A percentile compares a stretch with the other conserved stretches of the same genome.
Conservation (phyloP, 2,797 vertebrate species). For the Catostomus latipinnis region DNA sequence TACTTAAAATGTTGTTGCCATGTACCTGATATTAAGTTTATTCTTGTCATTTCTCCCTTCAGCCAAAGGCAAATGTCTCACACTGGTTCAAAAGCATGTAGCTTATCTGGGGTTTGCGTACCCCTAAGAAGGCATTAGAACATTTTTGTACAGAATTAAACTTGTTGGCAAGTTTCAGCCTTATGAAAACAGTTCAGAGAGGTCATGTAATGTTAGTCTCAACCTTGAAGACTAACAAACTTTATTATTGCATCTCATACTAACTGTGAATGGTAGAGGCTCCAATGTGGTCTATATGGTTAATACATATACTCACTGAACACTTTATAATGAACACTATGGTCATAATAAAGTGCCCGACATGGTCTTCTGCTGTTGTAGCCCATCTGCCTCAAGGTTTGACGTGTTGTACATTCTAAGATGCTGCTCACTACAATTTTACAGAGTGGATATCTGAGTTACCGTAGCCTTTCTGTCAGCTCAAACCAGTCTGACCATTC, state of each 20-base stretch:
- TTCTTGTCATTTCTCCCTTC: background rate
- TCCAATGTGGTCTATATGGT: background rate
- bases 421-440: too few species aligned
- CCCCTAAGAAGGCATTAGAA: slow-evolving; percentile 35
- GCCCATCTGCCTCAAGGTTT: too few species aligned
- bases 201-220: slow-evolving; percentile 42
- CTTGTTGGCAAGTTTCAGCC: slow-evolving; percentile 49
- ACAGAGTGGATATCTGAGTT: too few species aligned
- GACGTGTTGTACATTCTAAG: too few species aligned
- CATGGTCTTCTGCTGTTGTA: too few species aligned
- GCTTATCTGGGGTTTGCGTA: slow-evolving; percentile 44
- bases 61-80: slow-evolving; percentile 14
- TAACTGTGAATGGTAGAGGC: too few species aligned
- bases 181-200: slow-evolving; percentile 52
- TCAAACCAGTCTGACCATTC: too few species aligned
- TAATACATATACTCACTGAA: background rate
- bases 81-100: slow-evolving; percentile 42
- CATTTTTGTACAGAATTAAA: slow-evolving; percentile 60
- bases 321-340: too few species aligned
- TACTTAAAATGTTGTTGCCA: background rate
- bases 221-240: too few species aligned
- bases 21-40: slow-evolving; percentile 7
- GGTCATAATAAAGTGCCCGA: too few species aligned
- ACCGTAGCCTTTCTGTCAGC: too few species aligned
- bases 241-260: too few species aligned